Evolutionary conservation across 2,888 invertebrate genomes (phyloP), one percentile per base, ranked within the genome.

Genomic region (Kryphioiulus occultus): DNA sequence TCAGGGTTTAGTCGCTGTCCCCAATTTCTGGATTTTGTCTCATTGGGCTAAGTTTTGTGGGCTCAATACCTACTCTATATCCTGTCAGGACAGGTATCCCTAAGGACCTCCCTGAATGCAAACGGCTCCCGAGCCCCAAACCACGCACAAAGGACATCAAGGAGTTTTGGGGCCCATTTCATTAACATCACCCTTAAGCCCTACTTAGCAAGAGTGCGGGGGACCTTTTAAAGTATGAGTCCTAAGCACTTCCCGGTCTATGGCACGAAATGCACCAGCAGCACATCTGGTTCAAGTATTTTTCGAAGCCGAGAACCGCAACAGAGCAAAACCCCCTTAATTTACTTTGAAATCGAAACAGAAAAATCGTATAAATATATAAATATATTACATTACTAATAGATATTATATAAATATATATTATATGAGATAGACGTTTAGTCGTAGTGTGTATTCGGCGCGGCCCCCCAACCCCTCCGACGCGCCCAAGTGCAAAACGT

Each of bases 401-500:
- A 59, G 59, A 59, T 59, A 59, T 59, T 59, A 19, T 59, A 59
- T 59, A 59, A 59, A 59, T 59, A 59, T 59, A 59, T 59, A 59
- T 59, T 59, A 22, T 59, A 59, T 59, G 19, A 59, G 59, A n/a
- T 59, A 59, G 59, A 59, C 59, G 59, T 59, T n/a, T 59, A 59
- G 59, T n/a, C 19, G 7, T n/a, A 59, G 59, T 59, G 59, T 59
- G 47, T 59, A 59, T n/a, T 59, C 59, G 59, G 7, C n/a, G 59
- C 59, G 59, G 59, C 47, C 42, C 42, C 42, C 42, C 9, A 42
- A 42, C 9, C 42, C 42, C 9, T n/a, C n/a, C 59, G 59, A 4
- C n/a, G 59, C 59, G 59, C n/a, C 47, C 15, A 47, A 47, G 47
- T 15, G 47, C 47, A 47, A 47, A 47, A 12, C 59, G 59, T 59